Evolutionary conservation across 2,113 vertebrate genomes (phyloP), one percentile per base, ranked within the genome.

Genomic region (Aviceda subcristata): DNA sequence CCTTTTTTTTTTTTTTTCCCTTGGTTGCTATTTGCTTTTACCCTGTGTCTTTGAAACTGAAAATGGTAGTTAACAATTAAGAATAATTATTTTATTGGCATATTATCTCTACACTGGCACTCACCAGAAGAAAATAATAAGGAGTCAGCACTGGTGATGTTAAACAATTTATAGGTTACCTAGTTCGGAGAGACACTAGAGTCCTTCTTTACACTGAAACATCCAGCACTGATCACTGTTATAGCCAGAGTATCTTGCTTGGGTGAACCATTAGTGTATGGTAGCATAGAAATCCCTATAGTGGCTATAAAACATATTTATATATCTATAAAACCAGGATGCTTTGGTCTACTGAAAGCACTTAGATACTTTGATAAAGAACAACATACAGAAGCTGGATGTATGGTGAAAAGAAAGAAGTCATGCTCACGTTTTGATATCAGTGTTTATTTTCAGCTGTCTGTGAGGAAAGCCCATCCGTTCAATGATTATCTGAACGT

Each of bases 291-390:
- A 92, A 92, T 55, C 46, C 89, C 84, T 85, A 51, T 29, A 90
- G 68, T 57, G 91, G 43, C 94, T 87, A 90, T 96, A 95, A 95
- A 94, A 92, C 69, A 94, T 91, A 94, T 97, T 98, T 98, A 96
- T 97, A 76, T 46, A 88, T 91, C 88, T 95, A 96, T 96, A 97
- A 97, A 96, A 60, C 67, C 68, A 86, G 51, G 86, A 72, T 79
- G 76, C 86, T 96, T 96, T 92, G 74, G 86, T 75, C 68, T 86
- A 57, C 88, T 90, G 91, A 76, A 96, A 94, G 91, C 82, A 92
- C 80, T 96, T 81, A 90, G 93, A 89, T 88, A 16, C 91, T 71
- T 71, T 45, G 94, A 96, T 95, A 92, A 84, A 88, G 91, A 96
- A 50, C 60, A 66, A 11, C 5, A 5, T 88, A 68, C 36, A 86